Evolutionary conservation across 2,888 invertebrate species (phyloP).

Genomic region (Aleiodes testaceus): DNA sequence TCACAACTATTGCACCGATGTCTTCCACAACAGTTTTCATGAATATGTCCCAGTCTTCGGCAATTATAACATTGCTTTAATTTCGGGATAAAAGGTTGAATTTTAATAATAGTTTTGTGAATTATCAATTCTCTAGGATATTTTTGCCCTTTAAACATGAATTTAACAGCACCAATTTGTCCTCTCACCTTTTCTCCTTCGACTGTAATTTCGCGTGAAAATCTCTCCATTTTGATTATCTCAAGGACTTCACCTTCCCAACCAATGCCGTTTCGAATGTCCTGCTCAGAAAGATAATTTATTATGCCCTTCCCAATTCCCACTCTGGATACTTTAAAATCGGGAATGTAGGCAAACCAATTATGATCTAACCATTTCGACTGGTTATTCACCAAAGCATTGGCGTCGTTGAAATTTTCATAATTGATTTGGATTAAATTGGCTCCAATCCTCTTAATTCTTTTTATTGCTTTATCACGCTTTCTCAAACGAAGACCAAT

Average conservation of each 20-base stretch:
- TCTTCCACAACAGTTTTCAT: conserved; percentile 2
- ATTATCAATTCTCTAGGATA: not conserved
- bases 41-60: not conserved
- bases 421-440: not conserved
- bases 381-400: not conserved
- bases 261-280: not conserved
- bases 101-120: not conserved
- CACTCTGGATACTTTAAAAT: conserved; percentile 9
- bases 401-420: not conserved
- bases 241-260: not conserved
- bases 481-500: not conserved
- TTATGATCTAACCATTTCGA: not conserved
- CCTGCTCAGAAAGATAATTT: not conserved
- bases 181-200: too few relatives aligned
- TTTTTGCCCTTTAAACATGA: not conserved
- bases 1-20: not conserved
- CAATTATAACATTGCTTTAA: not conserved
- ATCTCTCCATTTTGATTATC: not conserved
- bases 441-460: not conserved
- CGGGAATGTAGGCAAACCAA: conserved; percentile 3
- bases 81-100: not conserved
- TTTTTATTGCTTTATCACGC: not conserved
- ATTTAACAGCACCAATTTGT: not conserved
- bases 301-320: conserved; percentile 1
- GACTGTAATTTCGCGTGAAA: not conserved